Evolutionary conservation across 2,113 vertebrate species (phyloP).

Genomic region (Leptobrachium leishanense): DNA sequence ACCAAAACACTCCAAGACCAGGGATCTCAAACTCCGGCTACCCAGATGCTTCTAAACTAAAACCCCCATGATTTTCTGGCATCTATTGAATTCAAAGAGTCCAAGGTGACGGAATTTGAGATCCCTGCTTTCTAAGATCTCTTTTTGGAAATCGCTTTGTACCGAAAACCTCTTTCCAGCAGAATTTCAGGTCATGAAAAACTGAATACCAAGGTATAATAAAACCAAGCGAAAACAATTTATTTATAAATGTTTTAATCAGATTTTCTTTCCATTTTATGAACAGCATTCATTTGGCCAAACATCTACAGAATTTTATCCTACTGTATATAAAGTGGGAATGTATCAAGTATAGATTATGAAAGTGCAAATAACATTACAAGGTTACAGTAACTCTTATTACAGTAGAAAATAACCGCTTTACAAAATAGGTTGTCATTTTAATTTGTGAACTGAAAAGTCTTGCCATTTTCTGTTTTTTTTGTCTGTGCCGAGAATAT

Average conservation of each 20-base stretch:
- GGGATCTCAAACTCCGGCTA: too few species aligned
- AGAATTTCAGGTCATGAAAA: too few species aligned
- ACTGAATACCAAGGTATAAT: constrained; percentile 50
- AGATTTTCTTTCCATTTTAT: constrained; percentile 80
- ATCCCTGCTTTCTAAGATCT: too few species aligned
- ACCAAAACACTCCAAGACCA: too few species aligned
- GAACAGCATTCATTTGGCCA: constrained; percentile 91
- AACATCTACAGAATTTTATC: constrained; percentile 86
- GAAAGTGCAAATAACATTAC: constrained; percentile 99
- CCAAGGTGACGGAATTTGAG: too few species aligned
- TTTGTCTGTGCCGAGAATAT: constrained; percentile 80
- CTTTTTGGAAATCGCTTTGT: too few species aligned
- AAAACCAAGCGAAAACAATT: constrained; percentile 66
- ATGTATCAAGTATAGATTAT: constrained; percentile 99
- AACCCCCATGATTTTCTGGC: too few species aligned
- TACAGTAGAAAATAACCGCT: constrained; percentile 94
- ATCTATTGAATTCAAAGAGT: too few species aligned
- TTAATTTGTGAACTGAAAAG: constrained; percentile 74
- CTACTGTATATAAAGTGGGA: constrained; percentile 93
- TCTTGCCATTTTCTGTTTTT: constrained; percentile 67
- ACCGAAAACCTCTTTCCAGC: too few species aligned
- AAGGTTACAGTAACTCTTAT: constrained; percentile 84
- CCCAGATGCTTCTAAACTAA: too few species aligned
- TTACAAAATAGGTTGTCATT: constrained; percentile 93
- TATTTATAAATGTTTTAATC: constrained; percentile 86